phyloP scores from a whole-genome alignment of 2,113 vertebrate genomes.

The Crotalus tigris region DNA sequence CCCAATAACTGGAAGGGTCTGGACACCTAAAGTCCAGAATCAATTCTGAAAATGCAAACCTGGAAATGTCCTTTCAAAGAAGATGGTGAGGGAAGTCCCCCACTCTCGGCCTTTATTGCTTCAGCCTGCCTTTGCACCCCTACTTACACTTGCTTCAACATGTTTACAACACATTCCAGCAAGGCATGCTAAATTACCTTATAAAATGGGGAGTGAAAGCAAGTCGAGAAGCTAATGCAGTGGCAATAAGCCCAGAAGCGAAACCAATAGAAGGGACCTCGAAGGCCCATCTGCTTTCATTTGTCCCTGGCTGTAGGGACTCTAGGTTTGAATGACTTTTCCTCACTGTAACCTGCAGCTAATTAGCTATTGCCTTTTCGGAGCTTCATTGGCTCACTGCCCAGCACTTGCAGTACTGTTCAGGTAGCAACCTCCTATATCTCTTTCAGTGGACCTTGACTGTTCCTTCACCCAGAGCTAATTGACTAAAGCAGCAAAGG shows the following conservation, averaged over 20 bases:
- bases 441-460: constrained; percentile 44
- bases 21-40: not conserved
- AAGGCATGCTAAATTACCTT: constrained; percentile 24
- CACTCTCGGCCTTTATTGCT: not conserved
- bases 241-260: constrained; percentile 28
- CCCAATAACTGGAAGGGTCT: not conserved
- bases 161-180: constrained; percentile 8
- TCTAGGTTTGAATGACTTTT: constrained; percentile 54
- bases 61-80: not conserved
- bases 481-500: constrained; percentile 57
- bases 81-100: not conserved
- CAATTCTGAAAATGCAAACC: not conserved
- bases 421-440: constrained; percentile 54
- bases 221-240: not conserved
- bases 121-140: not conserved
- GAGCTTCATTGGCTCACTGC: constrained; percentile 44
- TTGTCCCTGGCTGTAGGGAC: constrained; percentile 41
- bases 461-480: constrained; percentile 55
- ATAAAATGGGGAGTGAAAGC: not conserved
- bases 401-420: constrained; percentile 8
- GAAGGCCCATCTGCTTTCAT: constrained; percentile 42
- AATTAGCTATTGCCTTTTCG: constrained; percentile 54
- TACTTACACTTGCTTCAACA: not conserved
- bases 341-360: constrained; percentile 52
- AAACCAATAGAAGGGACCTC: constrained; percentile 8